Base-by-base conservation (phyloP, 2,888 invertebrate species). In the Psylliodes chrysocephalus region DNA sequence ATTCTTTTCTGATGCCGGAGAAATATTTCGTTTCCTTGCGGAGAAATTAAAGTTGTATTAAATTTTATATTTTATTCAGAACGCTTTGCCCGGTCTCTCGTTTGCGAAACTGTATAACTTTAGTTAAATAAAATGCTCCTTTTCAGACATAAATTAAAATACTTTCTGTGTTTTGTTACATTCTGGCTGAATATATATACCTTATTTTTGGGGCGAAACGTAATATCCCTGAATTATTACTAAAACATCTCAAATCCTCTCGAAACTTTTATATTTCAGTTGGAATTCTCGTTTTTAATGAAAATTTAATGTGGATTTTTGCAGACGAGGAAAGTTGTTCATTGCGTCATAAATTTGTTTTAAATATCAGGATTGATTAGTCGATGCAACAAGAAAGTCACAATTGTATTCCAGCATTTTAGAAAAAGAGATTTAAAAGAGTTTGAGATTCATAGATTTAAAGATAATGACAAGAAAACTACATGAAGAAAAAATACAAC, bases 31-130 rank as follows among this genome's bases (percentile, higher is more conserved):
- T 22, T 46, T 46, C 46, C 17, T 67, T 71, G 73, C 72, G 73
- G 73, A 68, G 71, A 46, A 73, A 75, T 76, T 73, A 75, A 77
- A 76, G 72, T 77, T 77, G 75, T 72, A 75, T 72, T 72, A 71
- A 70, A 70, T 75, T 76, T 75, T 73, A 76, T 76, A 75, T 76
- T 75, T 76, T 74, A 76, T 75, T 75, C 73, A 44, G 46, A 22
- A 49, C 28, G 49, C 28, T 49, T 12, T 52, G 15, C 7, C 38
- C 22, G 40, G 69, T 69, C 66, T 70, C 6, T 65, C 70, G 66
- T 69, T n/a, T n/a, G 67, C 65, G 55, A 67, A 73, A 73, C 72
- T 73, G 74, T 68, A 71, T 69, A 75, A 75, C 72, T 75, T 75
- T 69, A 73, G 72, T 74, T 73, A 71, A 76, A 77, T 76, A 75